Conservation (phyloP, 1,140 invertebrate genomes). For the Platyura marginata region DNA sequence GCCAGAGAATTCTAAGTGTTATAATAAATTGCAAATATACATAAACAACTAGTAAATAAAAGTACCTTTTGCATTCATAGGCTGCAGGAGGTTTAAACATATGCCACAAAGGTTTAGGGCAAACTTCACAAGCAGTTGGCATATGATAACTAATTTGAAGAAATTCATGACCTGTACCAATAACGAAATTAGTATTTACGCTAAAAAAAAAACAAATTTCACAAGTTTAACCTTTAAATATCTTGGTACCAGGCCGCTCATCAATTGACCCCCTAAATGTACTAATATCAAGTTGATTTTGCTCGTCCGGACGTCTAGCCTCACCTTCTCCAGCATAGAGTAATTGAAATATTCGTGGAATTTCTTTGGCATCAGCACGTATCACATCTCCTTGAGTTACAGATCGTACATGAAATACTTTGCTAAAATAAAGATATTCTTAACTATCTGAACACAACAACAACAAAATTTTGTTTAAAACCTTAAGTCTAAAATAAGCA, state of each 20-base stretch:
- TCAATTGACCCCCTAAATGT: slow-evolving; percentile 33
- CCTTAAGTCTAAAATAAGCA: slow-evolving; percentile 89
- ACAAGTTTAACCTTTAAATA: slow-evolving; percentile 42
- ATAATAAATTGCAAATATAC: neutral
- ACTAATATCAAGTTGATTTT: slow-evolving; percentile 24
- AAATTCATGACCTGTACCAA: slow-evolving; percentile 69
- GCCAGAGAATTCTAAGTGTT: no score
- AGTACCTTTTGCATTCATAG: slow-evolving; percentile 80
- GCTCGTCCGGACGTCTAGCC: slow-evolving; percentile 64
- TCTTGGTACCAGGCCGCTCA: slow-evolving; percentile 54
- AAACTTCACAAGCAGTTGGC: slow-evolving; percentile 94
- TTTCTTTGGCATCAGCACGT: slow-evolving; percentile 94
- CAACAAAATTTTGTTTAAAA: no score
- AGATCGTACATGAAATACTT: slow-evolving; percentile 95
- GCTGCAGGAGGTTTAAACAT: slow-evolving; percentile 93
- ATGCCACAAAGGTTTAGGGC: slow-evolving; percentile 90
- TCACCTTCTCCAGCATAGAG: slow-evolving; percentile 88
- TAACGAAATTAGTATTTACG: neutral
- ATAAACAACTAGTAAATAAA: neutral
- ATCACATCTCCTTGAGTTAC: slow-evolving; percentile 98
- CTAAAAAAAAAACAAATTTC: no score
- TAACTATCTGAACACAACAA: no score
- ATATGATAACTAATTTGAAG: slow-evolving; percentile 93
- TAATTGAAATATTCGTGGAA: slow-evolving; percentile 96
- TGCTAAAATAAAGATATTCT: no score